These are phyloP conservation scores for Linyphia triangularis DNA, from an alignment of 2,888 invertebrate species.

Conservation along the genomic window DNA sequence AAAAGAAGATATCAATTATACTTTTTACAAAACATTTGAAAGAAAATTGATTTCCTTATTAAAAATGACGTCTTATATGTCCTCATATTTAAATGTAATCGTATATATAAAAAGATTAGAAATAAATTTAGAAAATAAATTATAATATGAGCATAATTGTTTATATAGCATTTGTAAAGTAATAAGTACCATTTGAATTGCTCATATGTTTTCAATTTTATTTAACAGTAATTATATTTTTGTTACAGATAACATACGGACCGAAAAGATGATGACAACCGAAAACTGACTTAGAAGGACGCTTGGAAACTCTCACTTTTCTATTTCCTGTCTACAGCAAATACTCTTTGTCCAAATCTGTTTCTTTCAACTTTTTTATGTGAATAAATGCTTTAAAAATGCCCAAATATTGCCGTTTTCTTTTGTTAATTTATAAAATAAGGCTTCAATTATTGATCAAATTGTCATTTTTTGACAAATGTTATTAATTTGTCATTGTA, in stretches of 20 bases:
- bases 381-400: conserved; percentile 31
- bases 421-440: background rate
- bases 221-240: background rate
- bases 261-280: background rate
- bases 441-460: background rate
- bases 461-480: background rate
- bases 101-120: no score
- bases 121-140: no score
- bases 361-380: conserved; percentile 15
- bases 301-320: conserved; percentile 11
- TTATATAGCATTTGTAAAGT: no score
- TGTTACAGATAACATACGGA: background rate
- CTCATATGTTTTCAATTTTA: background rate
- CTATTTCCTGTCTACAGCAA: background rate
- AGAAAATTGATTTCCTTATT: no score
- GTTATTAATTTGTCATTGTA: background rate
- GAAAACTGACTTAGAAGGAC: conserved; percentile 14
- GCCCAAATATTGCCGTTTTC: background rate
- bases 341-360: conserved; percentile 17
- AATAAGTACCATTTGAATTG: background rate
- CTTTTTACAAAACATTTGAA: no score
- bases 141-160: no score
- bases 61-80: no score
- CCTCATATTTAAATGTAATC: no score
- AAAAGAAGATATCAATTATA: no score